Evolutionary conservation across 2,113 vertebrate species (phyloP), one percentile per base, ranked within the genome.

Genomic region (Bubalus kerabau): DNA sequence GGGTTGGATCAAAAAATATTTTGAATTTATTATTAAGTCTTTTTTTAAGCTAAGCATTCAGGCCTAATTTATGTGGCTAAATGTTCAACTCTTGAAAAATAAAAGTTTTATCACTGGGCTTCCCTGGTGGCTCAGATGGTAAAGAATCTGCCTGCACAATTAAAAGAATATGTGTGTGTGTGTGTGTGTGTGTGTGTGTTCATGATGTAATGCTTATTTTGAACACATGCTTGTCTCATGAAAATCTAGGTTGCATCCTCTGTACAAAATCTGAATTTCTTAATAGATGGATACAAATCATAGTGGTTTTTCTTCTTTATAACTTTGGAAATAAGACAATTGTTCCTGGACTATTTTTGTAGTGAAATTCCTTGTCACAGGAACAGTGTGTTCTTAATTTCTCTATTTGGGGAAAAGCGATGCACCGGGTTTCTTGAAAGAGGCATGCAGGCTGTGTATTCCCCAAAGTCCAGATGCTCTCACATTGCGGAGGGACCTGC

Each of bases 381-480:
- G 36, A 80, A 15, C 40, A 50, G 7, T 28, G 26, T 30, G 28
- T 36, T 24, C 46, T 40, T 78, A 23, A 48, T 83, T 95, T 82
- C 62, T 91, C 40, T 80, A 1, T 48, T 15, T 56, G 74, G 84
- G 56, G 40, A 14, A 21, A 60, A 19, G 23, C 19, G 19, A 32
- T 5, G 59, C 2, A 12, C 3, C 6, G 30, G 8, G 4, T 76
- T 64, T 82, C 19, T 74, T 36, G 30, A 16, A n/a, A 62, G 5
- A 23, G 52, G 26, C 2, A 6, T 4, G 28, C 43, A 64, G 16
- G 1, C 2, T 12, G 23, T 0, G 3, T 11, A 7, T 2, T 4
- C 17, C 5, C 3, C 8, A 3, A 32, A 57, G 50, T 19, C 15
- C 71, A 54, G 8, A 11, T 2, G 2, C 16, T 40, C 21, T 4